Evolutionary conservation across 2,797 vertebrate species (phyloP), one percentile per base, ranked within the genome.

Genomic region (Garrulus glandarius): DNA sequence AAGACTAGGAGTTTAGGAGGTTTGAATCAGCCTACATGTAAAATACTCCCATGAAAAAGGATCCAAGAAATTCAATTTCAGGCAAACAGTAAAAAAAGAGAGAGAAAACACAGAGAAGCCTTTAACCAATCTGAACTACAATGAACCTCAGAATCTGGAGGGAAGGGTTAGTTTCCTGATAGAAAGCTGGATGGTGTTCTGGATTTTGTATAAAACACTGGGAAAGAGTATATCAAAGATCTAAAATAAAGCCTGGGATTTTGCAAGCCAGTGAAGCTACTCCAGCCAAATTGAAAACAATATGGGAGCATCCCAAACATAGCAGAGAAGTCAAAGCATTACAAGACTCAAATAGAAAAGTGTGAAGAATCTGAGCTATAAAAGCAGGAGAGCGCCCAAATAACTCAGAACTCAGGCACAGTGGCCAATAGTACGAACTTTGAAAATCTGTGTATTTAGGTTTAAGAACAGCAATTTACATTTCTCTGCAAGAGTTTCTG

Each of bases 221-320:
- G 3, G n/a, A 70, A 74, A 71, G 32, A 36, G 8, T 3, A 5
- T 44, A 50, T 39, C n/a, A n/a, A 92, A 69, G 52, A 56, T 34
- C 67, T 67, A 67, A 94, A 93, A 79, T 13, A 22, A 84, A 79
- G 74, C 39, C 63, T 76, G 39, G 36, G 75, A 53, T 89, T 91
- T 29, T 70, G 24, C 56, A 82, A 50, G 53, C 56, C 77, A 82
- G 36, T 13, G 17, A 82, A 92, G 34, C 9, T 84, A 46, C 57
- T 61, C 52, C 39, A 92, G 92, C 84, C 84, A 87, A 82, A 71
- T 5, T 81, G 91, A 92, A 93, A 91, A n/a, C 64, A 75, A 67
- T 69, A 84, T 16, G 34, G 36, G 70, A 91, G 36, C 74, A 94
- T 81, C 93, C 77, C 78, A 63, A 89, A 75, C 59, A 71, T 75